Evolutionary conservation across 2,797 vertebrate genomes (phyloP), one percentile per base, ranked within the genome.

Genomic region (Chelon labrosus): DNA sequence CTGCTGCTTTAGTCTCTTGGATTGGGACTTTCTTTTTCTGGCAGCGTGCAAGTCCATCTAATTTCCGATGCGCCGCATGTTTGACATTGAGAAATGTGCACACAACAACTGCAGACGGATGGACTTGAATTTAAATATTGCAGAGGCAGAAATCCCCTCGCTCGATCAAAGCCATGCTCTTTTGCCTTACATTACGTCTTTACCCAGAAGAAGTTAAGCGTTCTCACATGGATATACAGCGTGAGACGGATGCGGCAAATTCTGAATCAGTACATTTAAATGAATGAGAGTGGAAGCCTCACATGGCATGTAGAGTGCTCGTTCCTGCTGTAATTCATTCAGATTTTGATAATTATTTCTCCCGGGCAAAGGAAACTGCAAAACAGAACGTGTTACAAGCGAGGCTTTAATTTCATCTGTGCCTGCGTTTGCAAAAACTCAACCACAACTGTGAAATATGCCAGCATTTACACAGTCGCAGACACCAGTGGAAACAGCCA

Each of bases 291-390:
- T 35, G 27, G 39, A 70, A 70, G 58, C 47, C 73, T 82, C 60
- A 1, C 35, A 11, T 65, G 76, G 52, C 57, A 61, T 8, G 70
- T 50, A 1, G 56, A 37, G 46, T 17, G 20, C 63, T 82, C 31
- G 42, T 35, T 80, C 41, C 65, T 52, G 73, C 51, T 58, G 52
- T 66, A 64, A 71, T 76, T 73, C 66, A 72, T 75, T 83, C 78
- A 76, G 16, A 77, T 81, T 75, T 64, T 66, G 35, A 70, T 82
- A 25, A 79, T 77, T 64, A 61, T 81, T 79, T 73, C 79, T 82
- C 57, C 50, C 12, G 35, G 80, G 79, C 50, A 44, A 47, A 74
- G 41, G 69, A 82, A 85, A 42, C 19, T 66, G 61, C 62, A 19
- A 68, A 22, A 53, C 58, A 65, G 46, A 35, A 25, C 7, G 46